Evolutionary conservation across 2,113 vertebrate species (phyloP).

Genomic region (Butorides virescens): DNA sequence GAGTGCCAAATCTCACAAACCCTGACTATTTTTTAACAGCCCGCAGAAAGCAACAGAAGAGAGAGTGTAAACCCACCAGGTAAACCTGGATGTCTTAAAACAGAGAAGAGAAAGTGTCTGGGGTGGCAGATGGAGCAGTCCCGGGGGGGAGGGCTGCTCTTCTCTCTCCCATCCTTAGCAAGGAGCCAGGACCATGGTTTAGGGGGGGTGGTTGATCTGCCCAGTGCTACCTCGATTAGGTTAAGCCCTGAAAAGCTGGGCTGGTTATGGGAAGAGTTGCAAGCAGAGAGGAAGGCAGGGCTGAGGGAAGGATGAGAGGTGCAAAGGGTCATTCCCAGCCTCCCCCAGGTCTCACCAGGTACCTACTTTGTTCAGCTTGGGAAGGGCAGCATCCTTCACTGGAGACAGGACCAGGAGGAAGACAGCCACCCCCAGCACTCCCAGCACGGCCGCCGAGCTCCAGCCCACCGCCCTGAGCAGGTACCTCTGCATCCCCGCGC

Average conservation of each 20-base stretch:
- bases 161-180: neutral
- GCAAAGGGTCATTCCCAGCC: neutral
- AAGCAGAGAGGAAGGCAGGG: neutral
- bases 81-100: neutral
- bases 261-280: neutral
- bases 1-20: neutral
- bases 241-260: neutral
- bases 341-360: neutral
- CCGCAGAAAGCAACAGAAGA: neutral
- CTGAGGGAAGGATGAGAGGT: neutral
- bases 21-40: neutral
- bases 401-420: conserved; percentile 52
- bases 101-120: neutral
- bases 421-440: neutral
- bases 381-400: neutral
- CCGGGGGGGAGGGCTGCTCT: neutral
- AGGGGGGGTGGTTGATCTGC: neutral
- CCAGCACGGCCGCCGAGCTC: neutral
- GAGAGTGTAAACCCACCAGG: neutral
- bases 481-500: neutral
- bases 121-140: neutral
- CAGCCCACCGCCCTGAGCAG: neutral
- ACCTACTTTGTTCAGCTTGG: conserved; percentile 46
- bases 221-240: neutral
- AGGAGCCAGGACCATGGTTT: neutral